phyloP scores from a whole-genome alignment of 2,888 invertebrate genomes.

The Agapostemon virescens region DNA sequence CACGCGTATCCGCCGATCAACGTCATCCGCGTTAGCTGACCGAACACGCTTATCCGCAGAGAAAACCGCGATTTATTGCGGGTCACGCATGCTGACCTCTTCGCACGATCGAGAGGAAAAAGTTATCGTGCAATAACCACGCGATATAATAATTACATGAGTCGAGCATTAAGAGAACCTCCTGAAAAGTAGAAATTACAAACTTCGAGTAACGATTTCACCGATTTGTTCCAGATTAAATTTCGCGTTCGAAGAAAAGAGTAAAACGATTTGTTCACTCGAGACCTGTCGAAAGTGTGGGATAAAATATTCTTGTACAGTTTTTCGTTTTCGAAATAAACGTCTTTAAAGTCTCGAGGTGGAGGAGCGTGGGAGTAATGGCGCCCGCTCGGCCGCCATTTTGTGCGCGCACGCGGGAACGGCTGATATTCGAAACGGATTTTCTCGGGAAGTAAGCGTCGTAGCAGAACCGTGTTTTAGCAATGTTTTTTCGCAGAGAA shows the following conservation, averaged over 20 bases:
- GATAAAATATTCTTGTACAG: not conserved
- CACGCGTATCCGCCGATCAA: not conserved
- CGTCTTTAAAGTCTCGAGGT: not conserved
- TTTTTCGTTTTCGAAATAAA: not conserved
- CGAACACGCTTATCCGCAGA: not conserved
- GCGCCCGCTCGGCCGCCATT: not conserved
- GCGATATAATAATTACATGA: too few species aligned
- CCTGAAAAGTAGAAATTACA: not conserved
- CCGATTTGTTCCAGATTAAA: too few species aligned
- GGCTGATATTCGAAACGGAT: not conserved
- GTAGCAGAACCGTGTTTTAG: not conserved
- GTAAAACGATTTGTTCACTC: not conserved
- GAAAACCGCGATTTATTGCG: not conserved
- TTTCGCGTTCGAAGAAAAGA: not conserved
- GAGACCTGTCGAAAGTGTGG: not conserved
- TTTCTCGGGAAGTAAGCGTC: not conserved
- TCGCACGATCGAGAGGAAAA: not conserved
- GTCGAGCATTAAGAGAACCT: not conserved
- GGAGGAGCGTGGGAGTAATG: not conserved
- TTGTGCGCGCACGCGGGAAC: not conserved
- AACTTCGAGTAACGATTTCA: not conserved
- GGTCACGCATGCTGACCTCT: not conserved
- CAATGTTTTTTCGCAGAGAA: not conserved
- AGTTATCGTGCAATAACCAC: not conserved
- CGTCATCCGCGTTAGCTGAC: too few species aligned